Percentiles rank a stretch among this genome's conserved stretches.
Conservation (phyloP, 1,140 invertebrate genomes). For the Scaptomyza hsui region DNA sequence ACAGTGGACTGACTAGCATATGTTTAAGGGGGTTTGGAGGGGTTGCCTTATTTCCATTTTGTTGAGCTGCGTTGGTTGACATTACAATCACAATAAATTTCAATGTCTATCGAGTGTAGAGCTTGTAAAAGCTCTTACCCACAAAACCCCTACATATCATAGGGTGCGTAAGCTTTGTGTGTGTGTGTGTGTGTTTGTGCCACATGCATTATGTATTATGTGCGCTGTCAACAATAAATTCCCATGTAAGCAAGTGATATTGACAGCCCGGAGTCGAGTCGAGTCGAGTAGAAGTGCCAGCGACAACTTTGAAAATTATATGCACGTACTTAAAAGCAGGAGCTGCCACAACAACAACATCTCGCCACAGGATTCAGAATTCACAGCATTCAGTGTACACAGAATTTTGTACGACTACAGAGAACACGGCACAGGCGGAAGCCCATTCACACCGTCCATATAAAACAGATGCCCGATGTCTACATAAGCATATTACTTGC, state of each 20-base stretch:
- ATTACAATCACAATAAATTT: constrained; percentile 77
- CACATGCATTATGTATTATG: constrained; percentile 75
- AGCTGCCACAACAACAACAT: background rate
- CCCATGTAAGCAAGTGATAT: constrained; percentile 80
- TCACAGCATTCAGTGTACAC: constrained; percentile 5
- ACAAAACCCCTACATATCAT: constrained; percentile 7
- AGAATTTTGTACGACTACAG: background rate
- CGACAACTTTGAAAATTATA: constrained; percentile 69
- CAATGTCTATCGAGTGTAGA: constrained; percentile 70
- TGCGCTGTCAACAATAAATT: constrained; percentile 78
- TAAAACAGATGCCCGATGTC: constrained; percentile 52
- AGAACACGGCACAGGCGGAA: constrained; percentile 1
- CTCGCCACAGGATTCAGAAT: constrained; percentile 19
- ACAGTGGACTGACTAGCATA: constrained; percentile 15
- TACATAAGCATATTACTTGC: constrained; percentile 33
- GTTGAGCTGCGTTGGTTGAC: constrained; percentile 46
- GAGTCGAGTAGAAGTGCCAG: constrained; percentile 51
- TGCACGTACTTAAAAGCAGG: constrained; percentile 77
- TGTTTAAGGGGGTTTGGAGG: constrained; percentile 6
- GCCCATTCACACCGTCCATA: constrained; percentile 43
- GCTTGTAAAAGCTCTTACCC: constrained; percentile 38
- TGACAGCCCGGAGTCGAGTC: constrained; percentile 67
- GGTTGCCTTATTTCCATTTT: constrained; percentile 51
- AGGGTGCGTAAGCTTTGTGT: background rate
- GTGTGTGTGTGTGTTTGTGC: constrained; percentile 18